These are phyloP conservation scores for Mola mola DNA, from an alignment of 2,113 vertebrate species.

Conservation along the genomic window DNA sequence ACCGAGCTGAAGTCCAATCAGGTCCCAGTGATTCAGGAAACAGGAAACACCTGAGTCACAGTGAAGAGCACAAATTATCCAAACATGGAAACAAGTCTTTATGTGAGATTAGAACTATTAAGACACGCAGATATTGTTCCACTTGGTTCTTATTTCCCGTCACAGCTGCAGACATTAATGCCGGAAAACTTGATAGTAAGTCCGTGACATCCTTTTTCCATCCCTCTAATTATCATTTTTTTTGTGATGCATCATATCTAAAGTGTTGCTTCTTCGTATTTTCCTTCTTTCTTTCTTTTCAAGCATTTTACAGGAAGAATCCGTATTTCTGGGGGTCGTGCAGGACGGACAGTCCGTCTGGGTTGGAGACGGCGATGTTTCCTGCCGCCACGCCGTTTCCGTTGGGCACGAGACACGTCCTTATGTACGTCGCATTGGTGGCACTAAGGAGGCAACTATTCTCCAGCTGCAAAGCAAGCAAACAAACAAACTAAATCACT, in stretches of 20 bases:
- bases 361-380: conserved; percentile 16
- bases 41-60: no score
- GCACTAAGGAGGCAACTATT: conserved; percentile 44
- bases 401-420: conserved; percentile 53
- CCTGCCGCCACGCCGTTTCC: background rate
- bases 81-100: background rate
- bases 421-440: conserved; percentile 47
- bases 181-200: no score
- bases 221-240: no score
- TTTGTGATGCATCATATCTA: no score
- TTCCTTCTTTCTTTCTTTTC: conserved; percentile 2
- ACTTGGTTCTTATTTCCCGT: no score
- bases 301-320: conserved; percentile 72
- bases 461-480: conserved; percentile 64
- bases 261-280: background rate
- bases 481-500: no score
- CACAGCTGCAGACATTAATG: no score
- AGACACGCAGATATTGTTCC: no score
- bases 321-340: conserved; percentile 67
- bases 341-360: conserved; percentile 48
- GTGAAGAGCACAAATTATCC: background rate
- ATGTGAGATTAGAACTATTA: no score
- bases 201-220: no score
- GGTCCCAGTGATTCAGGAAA: no score
- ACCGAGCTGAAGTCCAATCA: no score